phyloP scores from a whole-genome alignment of 2,888 invertebrate genomes.

The Pseudanteris insignis region DNA sequence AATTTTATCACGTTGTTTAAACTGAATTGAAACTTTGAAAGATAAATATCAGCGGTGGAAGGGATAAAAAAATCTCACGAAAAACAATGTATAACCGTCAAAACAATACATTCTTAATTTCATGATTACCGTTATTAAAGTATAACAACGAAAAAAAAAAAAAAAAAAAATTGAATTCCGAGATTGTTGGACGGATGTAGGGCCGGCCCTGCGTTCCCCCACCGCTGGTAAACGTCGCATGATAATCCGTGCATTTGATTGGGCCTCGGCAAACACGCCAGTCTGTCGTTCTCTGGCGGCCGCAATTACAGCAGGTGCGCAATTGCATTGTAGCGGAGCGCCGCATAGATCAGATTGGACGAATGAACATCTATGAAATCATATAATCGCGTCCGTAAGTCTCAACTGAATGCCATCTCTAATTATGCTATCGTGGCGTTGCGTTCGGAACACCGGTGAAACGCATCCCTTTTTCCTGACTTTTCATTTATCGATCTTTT shows the following conservation, averaged over 20 bases:
- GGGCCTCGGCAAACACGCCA: conserved; percentile 41
- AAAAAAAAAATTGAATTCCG: too few relatives aligned
- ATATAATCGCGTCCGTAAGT: background rate
- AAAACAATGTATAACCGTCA: too few relatives aligned
- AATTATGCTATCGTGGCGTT: conserved; percentile 1
- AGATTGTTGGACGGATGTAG: too few relatives aligned
- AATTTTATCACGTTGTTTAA: too few relatives aligned
- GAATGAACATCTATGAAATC: conserved; percentile 1
- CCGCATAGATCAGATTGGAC: conserved; percentile 6
- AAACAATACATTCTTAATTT: too few relatives aligned
- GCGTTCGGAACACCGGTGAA: too few relatives aligned
- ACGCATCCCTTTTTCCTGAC: background rate
- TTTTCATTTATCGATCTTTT: conserved; percentile 1
- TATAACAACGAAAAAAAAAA: too few relatives aligned
- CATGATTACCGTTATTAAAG: too few relatives aligned
- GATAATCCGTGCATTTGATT: conserved; percentile 35
- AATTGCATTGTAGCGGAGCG: conserved; percentile 14
- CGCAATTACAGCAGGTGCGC: conserved; percentile 34
- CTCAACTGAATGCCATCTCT: background rate
- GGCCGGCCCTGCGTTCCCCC: conserved; percentile 29
- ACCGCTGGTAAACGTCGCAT: conserved; percentile 27
- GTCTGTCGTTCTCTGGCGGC: conserved; percentile 27
- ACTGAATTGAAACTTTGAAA: too few relatives aligned
- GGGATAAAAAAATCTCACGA: too few relatives aligned
- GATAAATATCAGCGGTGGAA: too few relatives aligned